Base-by-base conservation (phyloP, 2,113 vertebrate species). In the Acinonyx jubatus region DNA sequence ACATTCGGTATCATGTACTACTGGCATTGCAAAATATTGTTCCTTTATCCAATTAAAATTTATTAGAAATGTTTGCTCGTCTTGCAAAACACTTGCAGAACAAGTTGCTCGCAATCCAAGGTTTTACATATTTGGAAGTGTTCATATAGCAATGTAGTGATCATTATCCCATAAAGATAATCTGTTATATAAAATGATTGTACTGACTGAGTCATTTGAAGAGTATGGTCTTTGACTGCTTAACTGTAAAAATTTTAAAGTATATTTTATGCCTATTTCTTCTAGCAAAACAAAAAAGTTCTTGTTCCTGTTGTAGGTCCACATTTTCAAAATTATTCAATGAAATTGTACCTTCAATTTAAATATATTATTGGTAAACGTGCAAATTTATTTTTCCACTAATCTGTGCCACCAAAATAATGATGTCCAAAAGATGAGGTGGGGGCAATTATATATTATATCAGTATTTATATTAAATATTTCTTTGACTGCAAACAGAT, bases 281-380 rank as follows among this genome's bases (percentile, higher is more conserved):
- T 82, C 86, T 66, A 89, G 38, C 21, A 78, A 97, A 95, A 93
- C 65, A 38, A 76, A 36, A 36, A 73, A 29, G 21, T 74, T 21
- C 2, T 33, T 48, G 7, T 91, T 45, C 23, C 25, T 63, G 19
- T 80, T 86, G 18, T 95, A 83, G n/a, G 83, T 86, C 31, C 45
- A 91, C 5, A 73, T 89, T 97, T 97, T 94, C 31, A 96, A 94
- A 93, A 82, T 36, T 78, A 5, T 66, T 55, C 55, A 45, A 2
- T 80, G 5, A 95, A 74, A 88, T 63, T 96, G n/a, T 91, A 83
- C 48, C 15, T 88, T 71, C 55, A 68, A 63, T 15, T 61, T 94
- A 38, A 78, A 16, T 79, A 68, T 55, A 41, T n/a, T 82, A 19
- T 71, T n/a, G 21, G 15, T 55, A 91, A 84, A 1, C n/a, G 13